Percentiles rank a stretch among this genome's conserved stretches.
Conservation (phyloP, 2,797 vertebrate genomes). For the Margarornis squamiger region DNA sequence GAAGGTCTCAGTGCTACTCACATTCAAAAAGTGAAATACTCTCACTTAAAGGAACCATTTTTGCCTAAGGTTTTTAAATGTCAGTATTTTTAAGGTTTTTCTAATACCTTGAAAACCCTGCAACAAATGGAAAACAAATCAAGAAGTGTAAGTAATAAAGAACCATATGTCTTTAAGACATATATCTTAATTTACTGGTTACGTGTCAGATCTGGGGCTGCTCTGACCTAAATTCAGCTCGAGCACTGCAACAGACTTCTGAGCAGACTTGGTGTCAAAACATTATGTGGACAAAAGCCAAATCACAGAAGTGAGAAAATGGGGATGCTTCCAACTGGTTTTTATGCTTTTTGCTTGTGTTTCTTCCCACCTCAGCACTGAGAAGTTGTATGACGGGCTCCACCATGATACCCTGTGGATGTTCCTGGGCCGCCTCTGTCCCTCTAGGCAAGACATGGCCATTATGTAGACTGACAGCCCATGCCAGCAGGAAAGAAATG, state of each 20-base stretch:
- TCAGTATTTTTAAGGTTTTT: not conserved
- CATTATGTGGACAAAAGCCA: not conserved
- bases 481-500: not conserved
- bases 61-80: not conserved
- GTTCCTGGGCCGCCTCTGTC: not conserved
- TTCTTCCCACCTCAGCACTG: not conserved
- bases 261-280: conserved; percentile 10
- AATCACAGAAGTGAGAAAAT: not conserved
- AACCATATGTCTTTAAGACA: not conserved
- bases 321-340: not conserved
- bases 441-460: not conserved
- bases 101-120: not conserved
- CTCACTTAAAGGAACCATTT: not conserved
- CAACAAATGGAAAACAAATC: not conserved
- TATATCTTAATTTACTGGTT: not conserved
- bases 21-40: not conserved
- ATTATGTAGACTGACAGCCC: fast-evolving
- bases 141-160: not conserved
- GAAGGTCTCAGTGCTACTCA: conserved; percentile 35
- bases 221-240: conserved; percentile 6
- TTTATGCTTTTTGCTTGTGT: not conserved
- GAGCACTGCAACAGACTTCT: not conserved
- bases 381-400: fast-evolving
- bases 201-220: not conserved
- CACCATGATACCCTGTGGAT: fast-evolving